phyloP scores from a whole-genome alignment of 2,888 invertebrate genomes.

The Strigamia maritima region DNA sequence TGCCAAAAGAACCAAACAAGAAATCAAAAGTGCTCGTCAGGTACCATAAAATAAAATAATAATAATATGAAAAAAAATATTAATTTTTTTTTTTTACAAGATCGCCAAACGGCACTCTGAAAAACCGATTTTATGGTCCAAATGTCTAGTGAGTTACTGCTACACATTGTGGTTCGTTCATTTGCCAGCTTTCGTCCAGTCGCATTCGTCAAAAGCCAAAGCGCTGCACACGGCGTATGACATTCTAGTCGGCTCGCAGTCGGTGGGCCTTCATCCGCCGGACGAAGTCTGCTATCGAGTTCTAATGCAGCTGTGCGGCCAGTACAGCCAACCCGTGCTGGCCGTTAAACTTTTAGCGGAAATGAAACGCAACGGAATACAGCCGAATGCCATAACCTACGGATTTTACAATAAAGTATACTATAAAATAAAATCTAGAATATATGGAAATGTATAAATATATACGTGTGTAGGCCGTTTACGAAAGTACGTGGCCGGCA shows the following conservation, averaged over 20 bases:
- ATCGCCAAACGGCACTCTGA: constrained; percentile 62
- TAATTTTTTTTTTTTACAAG: constrained; percentile 43
- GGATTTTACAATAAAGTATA: constrained; percentile 72
- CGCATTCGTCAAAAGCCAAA: constrained; percentile 68
- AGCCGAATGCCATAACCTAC: constrained; percentile 96
- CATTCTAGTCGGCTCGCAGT: constrained; percentile 80
- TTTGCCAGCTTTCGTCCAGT: constrained; percentile 76
- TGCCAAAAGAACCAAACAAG: constrained; percentile 90
- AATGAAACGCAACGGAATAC: constrained; percentile 65
- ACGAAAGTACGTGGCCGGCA: constrained; percentile 93
- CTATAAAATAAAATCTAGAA: too few species aligned
- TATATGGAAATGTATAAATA: neutral
- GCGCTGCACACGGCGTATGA: constrained; percentile 79
- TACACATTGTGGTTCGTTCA: constrained; percentile 90
- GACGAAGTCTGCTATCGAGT: constrained; percentile 98
- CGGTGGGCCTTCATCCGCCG: constrained; percentile 73
- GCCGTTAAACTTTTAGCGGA: constrained; percentile 71
- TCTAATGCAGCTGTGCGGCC: constrained; percentile 97
- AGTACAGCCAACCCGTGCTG: constrained; percentile 86
- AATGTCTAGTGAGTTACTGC: constrained; percentile 56
- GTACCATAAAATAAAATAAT: constrained; percentile 47
- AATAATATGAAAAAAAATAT: neutral
- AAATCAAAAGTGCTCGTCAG: constrained; percentile 87
- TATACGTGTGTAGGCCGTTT: constrained; percentile 58
- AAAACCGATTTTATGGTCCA: constrained; percentile 87